Evolutionary conservation across 2,113 vertebrate species (phyloP).

Genomic region (Sinocyclocheilus grahami): DNA sequence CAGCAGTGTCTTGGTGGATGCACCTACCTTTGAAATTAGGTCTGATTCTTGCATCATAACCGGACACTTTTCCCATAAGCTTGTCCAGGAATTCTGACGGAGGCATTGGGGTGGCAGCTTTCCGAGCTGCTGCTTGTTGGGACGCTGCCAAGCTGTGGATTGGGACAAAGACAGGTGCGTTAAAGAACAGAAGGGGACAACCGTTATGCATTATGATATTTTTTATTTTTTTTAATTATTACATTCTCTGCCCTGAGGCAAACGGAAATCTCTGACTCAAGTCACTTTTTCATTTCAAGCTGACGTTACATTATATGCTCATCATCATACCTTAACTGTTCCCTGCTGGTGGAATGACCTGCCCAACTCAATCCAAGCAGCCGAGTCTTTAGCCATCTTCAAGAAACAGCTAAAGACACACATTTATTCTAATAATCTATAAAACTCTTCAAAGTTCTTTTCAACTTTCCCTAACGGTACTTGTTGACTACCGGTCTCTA

Average conservation of each 20-base stretch:
- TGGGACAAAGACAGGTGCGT: conserved; percentile 6
- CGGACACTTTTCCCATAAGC: conserved; percentile 96
- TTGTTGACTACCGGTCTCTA: too few species aligned
- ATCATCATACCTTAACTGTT: too few species aligned
- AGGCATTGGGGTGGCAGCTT: conserved; percentile 90
- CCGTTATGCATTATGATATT: conserved; percentile 4
- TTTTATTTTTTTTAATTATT: not conserved
- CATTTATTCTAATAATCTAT: too few species aligned
- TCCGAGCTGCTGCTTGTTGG: conserved; percentile 94
- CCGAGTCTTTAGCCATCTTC: too few species aligned
- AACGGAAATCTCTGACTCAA: not conserved
- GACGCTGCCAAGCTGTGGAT: conserved; percentile 89
- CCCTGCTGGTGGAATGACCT: too few species aligned
- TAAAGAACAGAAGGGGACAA: conserved; percentile 38
- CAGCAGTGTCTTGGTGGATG: conserved; percentile 64
- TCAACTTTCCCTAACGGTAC: too few species aligned
- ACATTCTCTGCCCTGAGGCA: not conserved
- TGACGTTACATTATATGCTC: not conserved
- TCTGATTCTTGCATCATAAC: conserved; percentile 97
- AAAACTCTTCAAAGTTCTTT: too few species aligned
- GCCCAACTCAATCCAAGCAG: too few species aligned
- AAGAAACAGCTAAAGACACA: too few species aligned
- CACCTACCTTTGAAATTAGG: conserved; percentile 98
- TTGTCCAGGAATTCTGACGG: conserved; percentile 99
- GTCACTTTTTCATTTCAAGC: not conserved